Percentiles rank a stretch among this genome's conserved stretches.
phyloP scores from a whole-genome alignment of 2,888 invertebrate genomes.

The Epsilonema sp. region DNA sequence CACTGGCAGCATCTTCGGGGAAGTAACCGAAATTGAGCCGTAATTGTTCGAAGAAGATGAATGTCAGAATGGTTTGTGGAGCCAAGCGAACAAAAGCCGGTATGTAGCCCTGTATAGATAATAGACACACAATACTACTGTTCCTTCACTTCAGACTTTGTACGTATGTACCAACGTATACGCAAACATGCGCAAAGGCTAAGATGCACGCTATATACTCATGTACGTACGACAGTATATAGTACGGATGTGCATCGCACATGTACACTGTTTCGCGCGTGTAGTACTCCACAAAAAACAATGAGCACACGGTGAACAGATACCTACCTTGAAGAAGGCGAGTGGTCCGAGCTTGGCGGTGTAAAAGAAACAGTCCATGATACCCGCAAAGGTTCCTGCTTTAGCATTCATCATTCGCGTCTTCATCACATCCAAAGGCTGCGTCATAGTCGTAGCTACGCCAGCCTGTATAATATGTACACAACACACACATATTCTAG shows the following conservation, averaged over 20 bases:
- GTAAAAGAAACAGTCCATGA: conserved; percentile 49
- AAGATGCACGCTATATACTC: no score
- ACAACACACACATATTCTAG: no score
- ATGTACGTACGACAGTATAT: no score
- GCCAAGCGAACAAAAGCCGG: conserved; percentile 88
- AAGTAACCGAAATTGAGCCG: conserved; percentile 51
- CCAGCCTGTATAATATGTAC: conserved; percentile 65
- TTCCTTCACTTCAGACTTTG: not conserved
- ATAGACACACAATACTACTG: no score
- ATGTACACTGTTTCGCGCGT: no score
- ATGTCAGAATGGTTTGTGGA: conserved; percentile 88
- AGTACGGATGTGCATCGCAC: no score
- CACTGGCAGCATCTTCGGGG: not conserved
- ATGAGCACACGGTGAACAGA: not conserved
- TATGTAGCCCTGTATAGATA: conserved; percentile 50
- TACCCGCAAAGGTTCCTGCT: conserved; percentile 62
- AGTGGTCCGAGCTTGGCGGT: conserved; percentile 72
- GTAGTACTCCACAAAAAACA: conserved; percentile 8
- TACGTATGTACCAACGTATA: not conserved
- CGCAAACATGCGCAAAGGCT: no score
- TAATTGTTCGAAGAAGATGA: conserved; percentile 84
- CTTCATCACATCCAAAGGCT: conserved; percentile 90
- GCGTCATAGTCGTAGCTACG: conserved; percentile 75
- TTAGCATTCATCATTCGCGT: conserved; percentile 93
- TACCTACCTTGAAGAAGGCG: conserved; percentile 80